These are phyloP conservation scores for Folsomia manolachei DNA, from an alignment of 2,888 invertebrate genomes.

Conservation along the genomic window DNA sequence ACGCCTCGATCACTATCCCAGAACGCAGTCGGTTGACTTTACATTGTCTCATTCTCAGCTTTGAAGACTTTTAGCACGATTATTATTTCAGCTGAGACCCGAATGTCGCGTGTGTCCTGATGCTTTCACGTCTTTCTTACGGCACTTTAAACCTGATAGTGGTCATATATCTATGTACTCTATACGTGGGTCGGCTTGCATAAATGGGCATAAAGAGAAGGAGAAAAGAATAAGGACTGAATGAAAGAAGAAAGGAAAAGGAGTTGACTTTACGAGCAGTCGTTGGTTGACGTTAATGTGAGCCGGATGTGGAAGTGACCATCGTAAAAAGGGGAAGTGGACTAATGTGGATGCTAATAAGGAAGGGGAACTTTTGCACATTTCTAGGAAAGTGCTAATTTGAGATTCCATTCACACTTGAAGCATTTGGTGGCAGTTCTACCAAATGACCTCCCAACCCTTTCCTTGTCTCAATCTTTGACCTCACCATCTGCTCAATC, in stretches of 20 bases:
- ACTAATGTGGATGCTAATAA: constrained; percentile 8
- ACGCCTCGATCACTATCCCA: background rate
- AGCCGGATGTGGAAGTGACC: background rate
- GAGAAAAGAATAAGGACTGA: too few species aligned
- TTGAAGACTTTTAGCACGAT: background rate
- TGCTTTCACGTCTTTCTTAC: too few species aligned
- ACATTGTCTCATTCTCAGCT: background rate
- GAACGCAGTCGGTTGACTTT: background rate
- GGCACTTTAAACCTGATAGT: too few species aligned
- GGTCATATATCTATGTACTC: too few species aligned
- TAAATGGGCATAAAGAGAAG: too few species aligned
- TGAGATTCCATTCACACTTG: constrained; percentile 50
- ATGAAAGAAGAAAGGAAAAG: too few species aligned
- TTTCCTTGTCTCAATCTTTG: constrained; percentile 19
- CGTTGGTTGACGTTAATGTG: background rate
- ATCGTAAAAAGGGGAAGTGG: background rate
- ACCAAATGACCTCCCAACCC: constrained; percentile 24
- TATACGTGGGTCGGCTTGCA: too few species aligned
- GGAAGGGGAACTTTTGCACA: background rate
- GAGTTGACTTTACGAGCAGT: background rate
- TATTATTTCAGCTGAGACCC: background rate
- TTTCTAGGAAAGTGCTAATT: constrained; percentile 48
- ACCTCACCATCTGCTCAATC: constrained; percentile 15
- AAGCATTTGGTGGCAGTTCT: constrained; percentile 36
- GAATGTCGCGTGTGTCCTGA: background rate